phyloP scores from a whole-genome alignment of 2,888 invertebrate species.

The Therioaphis trifolii region DNA sequence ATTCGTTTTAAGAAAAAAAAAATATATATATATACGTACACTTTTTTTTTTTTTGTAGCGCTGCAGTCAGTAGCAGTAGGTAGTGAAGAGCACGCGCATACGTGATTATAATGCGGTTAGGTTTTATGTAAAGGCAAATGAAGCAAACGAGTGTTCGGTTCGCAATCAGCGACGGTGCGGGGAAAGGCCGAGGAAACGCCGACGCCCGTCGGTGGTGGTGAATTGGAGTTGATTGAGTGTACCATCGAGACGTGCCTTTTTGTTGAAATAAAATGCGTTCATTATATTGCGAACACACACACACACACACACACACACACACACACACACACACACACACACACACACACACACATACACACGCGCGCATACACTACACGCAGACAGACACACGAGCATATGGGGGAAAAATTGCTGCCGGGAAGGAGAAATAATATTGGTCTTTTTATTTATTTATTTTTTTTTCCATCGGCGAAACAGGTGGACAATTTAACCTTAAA shows the following conservation, averaged over 20 bases:
- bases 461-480: slow-evolving; percentile 32
- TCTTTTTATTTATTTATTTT: slow-evolving; percentile 32
- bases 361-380: too few relatives aligned
- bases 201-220: slow-evolving; percentile 56
- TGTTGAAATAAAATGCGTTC: slow-evolving; percentile 63
- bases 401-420: slow-evolving; percentile 49
- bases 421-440: slow-evolving; percentile 53
- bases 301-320: background rate
- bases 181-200: slow-evolving; percentile 55
- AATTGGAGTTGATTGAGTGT: slow-evolving; percentile 62
- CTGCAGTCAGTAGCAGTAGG: background rate
- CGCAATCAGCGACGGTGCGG: slow-evolving; percentile 54
- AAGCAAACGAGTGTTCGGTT: slow-evolving; percentile 62
- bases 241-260: slow-evolving; percentile 63
- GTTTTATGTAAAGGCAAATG: slow-evolving; percentile 61
- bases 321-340: background rate
- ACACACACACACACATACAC: background rate
- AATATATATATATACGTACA: slow-evolving; percentile 5
- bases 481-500: slow-evolving; percentile 60
- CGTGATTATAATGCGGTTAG: slow-evolving; percentile 62
- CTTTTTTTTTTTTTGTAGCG: background rate
- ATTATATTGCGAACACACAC: slow-evolving; percentile 53
- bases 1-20: background rate
- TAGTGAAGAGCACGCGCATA: slow-evolving; percentile 57
- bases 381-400: background rate